Evolutionary conservation across 2,113 vertebrate species (phyloP).

Genomic region (Ictalurus furcatus): DNA sequence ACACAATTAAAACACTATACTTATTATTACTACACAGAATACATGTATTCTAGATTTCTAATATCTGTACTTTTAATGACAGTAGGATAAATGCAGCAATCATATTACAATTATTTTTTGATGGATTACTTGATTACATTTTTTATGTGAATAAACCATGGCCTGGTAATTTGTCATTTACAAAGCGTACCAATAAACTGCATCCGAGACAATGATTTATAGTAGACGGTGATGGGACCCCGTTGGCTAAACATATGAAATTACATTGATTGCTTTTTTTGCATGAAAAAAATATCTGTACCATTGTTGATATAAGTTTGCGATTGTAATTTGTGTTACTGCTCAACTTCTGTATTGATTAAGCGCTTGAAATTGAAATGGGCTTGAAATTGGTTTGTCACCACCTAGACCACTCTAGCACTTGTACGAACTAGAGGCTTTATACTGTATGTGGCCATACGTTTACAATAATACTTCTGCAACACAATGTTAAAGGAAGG

Average conservation of each 20-base stretch:
- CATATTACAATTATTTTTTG: neutral
- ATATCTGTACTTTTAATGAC: neutral
- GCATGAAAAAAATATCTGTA: neutral
- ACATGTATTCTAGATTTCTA: neutral
- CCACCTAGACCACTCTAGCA: neutral
- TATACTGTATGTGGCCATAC: neutral
- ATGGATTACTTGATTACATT: neutral
- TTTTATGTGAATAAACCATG: neutral
- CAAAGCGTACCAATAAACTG: neutral
- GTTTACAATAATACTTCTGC: neutral
- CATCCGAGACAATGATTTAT: neutral
- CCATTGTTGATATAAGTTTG: neutral
- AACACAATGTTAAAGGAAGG: neutral
- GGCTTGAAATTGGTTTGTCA: neutral
- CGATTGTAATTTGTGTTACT: neutral
- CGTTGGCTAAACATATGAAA: neutral
- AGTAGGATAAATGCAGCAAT: neutral
- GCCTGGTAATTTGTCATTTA: neutral
- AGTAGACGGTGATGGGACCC: neutral
- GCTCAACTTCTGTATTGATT: neutral
- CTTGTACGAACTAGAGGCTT: neutral
- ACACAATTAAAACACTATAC: slow-evolving; percentile 14
- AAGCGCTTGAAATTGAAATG: neutral
- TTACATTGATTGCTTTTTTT: neutral
- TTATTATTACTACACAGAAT: neutral